Evolutionary conservation across 2,888 invertebrate genomes (phyloP).

Genomic region (Noctua pronuba): DNA sequence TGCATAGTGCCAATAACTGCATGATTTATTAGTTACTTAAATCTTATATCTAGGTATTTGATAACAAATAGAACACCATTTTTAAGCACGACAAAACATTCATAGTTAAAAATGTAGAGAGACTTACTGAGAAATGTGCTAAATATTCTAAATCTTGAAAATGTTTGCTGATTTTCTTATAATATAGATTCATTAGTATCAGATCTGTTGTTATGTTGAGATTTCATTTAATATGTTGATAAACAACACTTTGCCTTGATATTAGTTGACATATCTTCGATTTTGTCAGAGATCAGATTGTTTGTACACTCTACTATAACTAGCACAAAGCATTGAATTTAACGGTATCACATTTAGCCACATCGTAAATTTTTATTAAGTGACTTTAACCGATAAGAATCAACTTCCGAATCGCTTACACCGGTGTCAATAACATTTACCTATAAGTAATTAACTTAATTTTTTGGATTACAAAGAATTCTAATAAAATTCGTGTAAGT

Average conservation of each 20-base stretch:
- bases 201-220: conserved; percentile 86
- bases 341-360: conserved; percentile 88
- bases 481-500: conserved; percentile 89
- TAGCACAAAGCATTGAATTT: conserved; percentile 86
- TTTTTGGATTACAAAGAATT: conserved; percentile 88
- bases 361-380: conserved; percentile 77
- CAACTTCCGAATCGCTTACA: conserved; percentile 81
- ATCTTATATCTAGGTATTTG: conserved; percentile 90
- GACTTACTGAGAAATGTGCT: conserved; percentile 91
- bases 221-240: conserved; percentile 78
- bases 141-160: conserved; percentile 89
- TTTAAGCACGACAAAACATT: conserved; percentile 91
- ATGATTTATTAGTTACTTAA: conserved; percentile 87
- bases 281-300: conserved; percentile 85
- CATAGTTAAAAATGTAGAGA: conserved; percentile 91
- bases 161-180: conserved; percentile 82
- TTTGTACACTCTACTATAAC: conserved; percentile 82
- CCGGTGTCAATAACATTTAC: conserved; percentile 83
- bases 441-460: conserved; percentile 84
- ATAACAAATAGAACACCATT: conserved; percentile 91
- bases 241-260: conserved; percentile 76
- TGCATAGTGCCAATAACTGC: conserved; percentile 91
- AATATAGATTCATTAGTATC: conserved; percentile 84
- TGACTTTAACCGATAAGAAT: conserved; percentile 78
- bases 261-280: conserved; percentile 88